These are phyloP conservation scores for Andrena chrysosceles DNA, from an alignment of 2,888 invertebrate genomes.

Conservation along the genomic window DNA sequence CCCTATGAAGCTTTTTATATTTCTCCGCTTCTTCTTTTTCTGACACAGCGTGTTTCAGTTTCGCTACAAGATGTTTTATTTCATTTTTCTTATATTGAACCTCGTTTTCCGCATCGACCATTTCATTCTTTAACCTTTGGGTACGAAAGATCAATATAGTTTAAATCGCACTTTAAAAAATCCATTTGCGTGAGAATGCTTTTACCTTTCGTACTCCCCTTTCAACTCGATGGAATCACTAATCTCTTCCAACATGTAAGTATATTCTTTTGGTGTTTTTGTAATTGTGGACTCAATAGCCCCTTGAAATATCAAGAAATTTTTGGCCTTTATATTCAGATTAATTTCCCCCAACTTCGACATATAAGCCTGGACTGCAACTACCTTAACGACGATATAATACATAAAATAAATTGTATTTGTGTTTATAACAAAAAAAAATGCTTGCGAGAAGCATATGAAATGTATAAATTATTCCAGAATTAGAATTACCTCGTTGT, in stretches of 20 bases:
- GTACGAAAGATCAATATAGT: neutral
- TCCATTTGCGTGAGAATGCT: neutral
- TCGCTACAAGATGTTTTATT: constrained; percentile 97
- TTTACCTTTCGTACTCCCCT: constrained; percentile 77
- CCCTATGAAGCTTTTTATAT: constrained; percentile 94
- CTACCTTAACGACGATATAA: neutral
- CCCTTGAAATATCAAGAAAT: constrained; percentile 87
- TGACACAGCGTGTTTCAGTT: constrained; percentile 96
- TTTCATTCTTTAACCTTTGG: constrained; percentile 91
- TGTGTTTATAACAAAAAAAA: constrained; percentile 84
- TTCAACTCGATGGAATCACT: constrained; percentile 97
- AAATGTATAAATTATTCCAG: constrained; percentile 84
- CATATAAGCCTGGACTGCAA: neutral
- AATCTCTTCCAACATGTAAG: constrained; percentile 97
- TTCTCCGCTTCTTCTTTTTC: constrained; percentile 98
- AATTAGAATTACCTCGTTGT: neutral
- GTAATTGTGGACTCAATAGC: neutral
- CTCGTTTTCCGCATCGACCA: constrained; percentile 97
- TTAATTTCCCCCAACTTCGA: neutral
- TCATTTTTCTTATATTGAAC: constrained; percentile 95
- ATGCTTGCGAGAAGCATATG: neutral
- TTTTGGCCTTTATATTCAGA: constrained; percentile 91
- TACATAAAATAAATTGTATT: constrained; percentile 89
- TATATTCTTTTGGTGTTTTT: constrained; percentile 87
- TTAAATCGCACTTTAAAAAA: neutral